phyloP scores from a whole-genome alignment of 1,140 invertebrate genomes.

The Zaprionus nigranus region DNA sequence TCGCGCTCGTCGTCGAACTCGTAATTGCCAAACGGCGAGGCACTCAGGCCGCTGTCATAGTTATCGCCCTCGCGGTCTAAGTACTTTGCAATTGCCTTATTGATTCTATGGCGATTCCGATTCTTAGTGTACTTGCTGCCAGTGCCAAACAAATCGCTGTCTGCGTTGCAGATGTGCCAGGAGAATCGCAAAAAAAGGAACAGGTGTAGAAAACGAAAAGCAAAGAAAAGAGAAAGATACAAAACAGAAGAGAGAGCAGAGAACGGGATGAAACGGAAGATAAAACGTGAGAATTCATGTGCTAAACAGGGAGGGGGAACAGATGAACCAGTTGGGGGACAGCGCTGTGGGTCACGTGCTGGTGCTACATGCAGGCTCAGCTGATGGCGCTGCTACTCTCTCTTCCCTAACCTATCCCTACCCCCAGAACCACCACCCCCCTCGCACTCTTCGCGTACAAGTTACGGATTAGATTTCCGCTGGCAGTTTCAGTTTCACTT shows the following conservation, averaged over 20 bases:
- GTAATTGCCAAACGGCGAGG: constrained; percentile 54
- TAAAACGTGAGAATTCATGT: constrained; percentile 13
- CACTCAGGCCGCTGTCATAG: constrained; percentile 61
- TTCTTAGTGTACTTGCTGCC: constrained; percentile 66
- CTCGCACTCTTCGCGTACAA: constrained; percentile 23
- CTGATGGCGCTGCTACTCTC: constrained; percentile 17
- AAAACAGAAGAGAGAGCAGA: background rate
- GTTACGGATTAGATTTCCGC: constrained; percentile 38
- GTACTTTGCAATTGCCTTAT: constrained; percentile 82
- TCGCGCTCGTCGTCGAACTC: constrained; percentile 69
- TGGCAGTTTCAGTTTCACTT: constrained; percentile 14
- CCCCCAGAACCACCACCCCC: background rate
- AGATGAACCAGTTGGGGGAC: background rate
- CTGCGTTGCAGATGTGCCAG: constrained; percentile 48
- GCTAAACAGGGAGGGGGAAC: background rate
- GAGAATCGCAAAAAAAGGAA: background rate
- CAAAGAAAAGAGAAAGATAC: constrained; percentile 19
- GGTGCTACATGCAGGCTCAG: constrained; percentile 37
- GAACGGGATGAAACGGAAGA: background rate
- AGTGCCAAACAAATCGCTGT: constrained; percentile 67
- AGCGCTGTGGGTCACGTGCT: constrained; percentile 36
- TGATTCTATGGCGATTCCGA: constrained; percentile 78
- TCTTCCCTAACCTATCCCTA: constrained; percentile 1
- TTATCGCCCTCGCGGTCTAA: constrained; percentile 76
- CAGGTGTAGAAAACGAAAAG: constrained; percentile 22